These are phyloP conservation scores for Mimas tiliae DNA, from an alignment of 2,888 invertebrate genomes.

Conservation along the genomic window DNA sequence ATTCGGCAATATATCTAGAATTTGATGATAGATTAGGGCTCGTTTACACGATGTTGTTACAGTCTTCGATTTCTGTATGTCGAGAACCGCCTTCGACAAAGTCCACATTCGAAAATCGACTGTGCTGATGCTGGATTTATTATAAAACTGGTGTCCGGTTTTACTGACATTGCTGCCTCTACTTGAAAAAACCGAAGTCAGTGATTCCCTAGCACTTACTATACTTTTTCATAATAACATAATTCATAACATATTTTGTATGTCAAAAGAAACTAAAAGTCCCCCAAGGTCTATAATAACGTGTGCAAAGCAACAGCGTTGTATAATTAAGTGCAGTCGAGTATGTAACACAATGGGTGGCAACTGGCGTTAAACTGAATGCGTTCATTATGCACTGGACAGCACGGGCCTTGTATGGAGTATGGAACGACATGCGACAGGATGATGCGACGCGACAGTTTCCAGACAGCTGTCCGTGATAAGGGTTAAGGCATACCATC, in stretches of 20 bases:
- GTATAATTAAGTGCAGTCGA: neutral
- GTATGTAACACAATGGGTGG: neutral
- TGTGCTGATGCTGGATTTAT: too few relatives aligned
- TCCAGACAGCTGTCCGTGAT: conserved; percentile 13
- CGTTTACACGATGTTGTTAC: too few relatives aligned
- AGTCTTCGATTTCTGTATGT: too few relatives aligned
- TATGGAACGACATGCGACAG: neutral
- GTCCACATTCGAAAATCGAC: too few relatives aligned
- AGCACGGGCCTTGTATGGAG: conserved; percentile 8
- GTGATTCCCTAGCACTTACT: too few relatives aligned
- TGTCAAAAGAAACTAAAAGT: neutral
- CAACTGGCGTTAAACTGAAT: conserved; percentile 37
- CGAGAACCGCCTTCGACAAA: too few relatives aligned
- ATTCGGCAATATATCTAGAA: too few relatives aligned
- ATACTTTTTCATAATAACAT: too few relatives aligned
- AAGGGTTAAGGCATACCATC: neutral
- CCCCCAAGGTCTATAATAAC: neutral
- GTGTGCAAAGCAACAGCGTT: neutral
- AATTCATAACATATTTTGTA: neutral
- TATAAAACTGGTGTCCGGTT: too few relatives aligned
- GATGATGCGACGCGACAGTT: neutral
- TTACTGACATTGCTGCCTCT: too few relatives aligned
- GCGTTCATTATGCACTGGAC: conserved; percentile 52
- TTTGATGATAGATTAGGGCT: too few relatives aligned
- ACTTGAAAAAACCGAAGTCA: too few relatives aligned